Evolutionary conservation across 2,797 vertebrate species (phyloP), one percentile per base, ranked within the genome.

Genomic region (Myotis findleyi): DNA sequence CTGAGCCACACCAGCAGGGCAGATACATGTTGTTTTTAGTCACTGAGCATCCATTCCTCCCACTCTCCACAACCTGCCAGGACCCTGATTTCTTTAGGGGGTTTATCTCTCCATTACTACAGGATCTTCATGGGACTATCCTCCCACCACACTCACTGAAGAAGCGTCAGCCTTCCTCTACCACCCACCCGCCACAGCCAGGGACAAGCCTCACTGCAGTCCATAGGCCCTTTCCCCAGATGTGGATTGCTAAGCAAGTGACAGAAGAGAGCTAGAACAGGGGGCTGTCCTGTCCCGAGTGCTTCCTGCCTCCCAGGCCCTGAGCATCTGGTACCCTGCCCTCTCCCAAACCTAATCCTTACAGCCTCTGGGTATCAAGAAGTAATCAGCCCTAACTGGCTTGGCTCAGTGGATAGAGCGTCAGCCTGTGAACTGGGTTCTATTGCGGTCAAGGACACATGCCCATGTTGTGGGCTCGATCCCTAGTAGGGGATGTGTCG

Each of bases 51-150:
- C 73, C 1, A 1, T 16, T 16, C 38, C 25, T 23, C 33, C 41
- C 41, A 1, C 0, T 23, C 36, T 25, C 3, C 27, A 57, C 3
- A 30, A 9, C 23, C 55, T 0, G 0, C n/a, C 10, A 21, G 25
- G 9, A 64, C 23, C 14, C 41, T 7, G 18, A 62, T 79, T 85
- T 94, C 75, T 44, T 38, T 59, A 51, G 10, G 41, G n/a, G 21
- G 23, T 33, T 49, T 55, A 9, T 53, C 59, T 81, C 38, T 38
- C 44, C 27, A 49, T 68, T 41, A 80, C 41, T 49, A 16, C 17
- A 25, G 41, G 18, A 44, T 57, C 57, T 49, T 69, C 23, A 12
- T 9, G 25, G n/a, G 59, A 62, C 36, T 7, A 17, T 51, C 36
- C 33, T 85, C 68, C 21, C 9, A 30, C 9, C 33, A 36, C 6